Conservation (phyloP, 2,888 invertebrate genomes). For the Schizotus pectinicornis region DNA sequence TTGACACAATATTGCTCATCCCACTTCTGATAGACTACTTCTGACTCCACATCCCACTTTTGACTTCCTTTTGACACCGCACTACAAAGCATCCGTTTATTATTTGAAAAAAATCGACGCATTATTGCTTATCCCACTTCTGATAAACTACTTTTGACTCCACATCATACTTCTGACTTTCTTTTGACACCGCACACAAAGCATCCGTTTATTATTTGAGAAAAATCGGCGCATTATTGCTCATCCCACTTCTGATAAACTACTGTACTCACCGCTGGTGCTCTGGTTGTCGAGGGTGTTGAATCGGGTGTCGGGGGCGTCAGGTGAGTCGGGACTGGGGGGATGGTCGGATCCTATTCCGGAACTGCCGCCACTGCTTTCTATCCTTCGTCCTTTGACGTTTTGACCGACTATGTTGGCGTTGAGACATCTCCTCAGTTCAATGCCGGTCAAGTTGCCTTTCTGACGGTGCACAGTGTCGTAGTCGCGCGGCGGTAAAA, state of each 20-base stretch:
- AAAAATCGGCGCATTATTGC: no score
- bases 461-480: constrained; percentile 85
- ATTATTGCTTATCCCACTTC: no score
- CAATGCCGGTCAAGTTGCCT: constrained; percentile 78
- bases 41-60: no score
- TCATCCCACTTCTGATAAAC: not conserved
- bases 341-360: constrained; percentile 91
- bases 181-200: no score
- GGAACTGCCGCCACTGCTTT: constrained; percentile 74
- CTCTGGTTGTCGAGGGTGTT: constrained; percentile 66
- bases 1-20: no score
- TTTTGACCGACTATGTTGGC: constrained; percentile 70
- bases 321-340: constrained; percentile 74
- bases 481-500: constrained; percentile 92
- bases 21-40: no score
- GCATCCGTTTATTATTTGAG: no score
- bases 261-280: constrained; percentile 65
- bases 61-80: no score
- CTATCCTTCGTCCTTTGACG: constrained; percentile 47
- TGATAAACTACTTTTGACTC: no score
- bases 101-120: no score
- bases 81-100: no score
- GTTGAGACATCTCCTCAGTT: constrained; percentile 72
- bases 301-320: constrained; percentile 56
- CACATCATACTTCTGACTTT: no score